Evolutionary conservation across 2,888 invertebrate genomes (phyloP), one percentile per base, ranked within the genome.

Genomic region (Tiliacea citrago): DNA sequence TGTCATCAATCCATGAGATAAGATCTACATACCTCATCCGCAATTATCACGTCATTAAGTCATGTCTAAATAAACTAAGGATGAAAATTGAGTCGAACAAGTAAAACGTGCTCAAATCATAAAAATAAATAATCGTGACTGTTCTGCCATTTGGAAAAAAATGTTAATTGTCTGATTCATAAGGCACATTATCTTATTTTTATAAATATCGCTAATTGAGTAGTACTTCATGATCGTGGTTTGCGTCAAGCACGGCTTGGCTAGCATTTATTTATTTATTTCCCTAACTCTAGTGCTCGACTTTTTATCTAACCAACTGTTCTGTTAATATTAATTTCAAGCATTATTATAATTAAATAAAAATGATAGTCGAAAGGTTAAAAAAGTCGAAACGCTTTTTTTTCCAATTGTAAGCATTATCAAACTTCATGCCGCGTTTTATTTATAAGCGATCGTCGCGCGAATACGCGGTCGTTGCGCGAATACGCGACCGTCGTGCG

Each of bases 91-190:
- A 29, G 53, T n/a, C 29, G 49, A 42, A 18, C 7, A 70, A 60
- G 51, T 39, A 60, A 72, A 83, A 82, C 82, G 83, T 82, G 83
- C 12, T 75, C 58, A 45, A 58, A 79, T 68, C 67, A 75, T 68
- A 68, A 61, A 73, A 24, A 57, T 71, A 68, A 71, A 75, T 72
- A 79, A 63, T 75, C 83, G 75, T 83, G 82, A 73, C 72, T 35
- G 21, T 45, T 24, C 12, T 16, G 60, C 70, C 60, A 79, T 79
- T 82, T 69, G 9, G 5, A 69, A 69, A 77, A n/a, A 73, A 79
- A 75, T 60, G n/a, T 60, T 67, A 51, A 58, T 60, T 57, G 51
- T 47, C 60, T 53, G 74, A 78, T 68, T 82, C 70, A 57, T 70
- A 51, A 16, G 1, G 45, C 6, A 66, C 12, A 35, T 57, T 74